Evolutionary conservation across 2,888 invertebrate genomes (phyloP).

Genomic region (Lasioglossum marginatum): DNA sequence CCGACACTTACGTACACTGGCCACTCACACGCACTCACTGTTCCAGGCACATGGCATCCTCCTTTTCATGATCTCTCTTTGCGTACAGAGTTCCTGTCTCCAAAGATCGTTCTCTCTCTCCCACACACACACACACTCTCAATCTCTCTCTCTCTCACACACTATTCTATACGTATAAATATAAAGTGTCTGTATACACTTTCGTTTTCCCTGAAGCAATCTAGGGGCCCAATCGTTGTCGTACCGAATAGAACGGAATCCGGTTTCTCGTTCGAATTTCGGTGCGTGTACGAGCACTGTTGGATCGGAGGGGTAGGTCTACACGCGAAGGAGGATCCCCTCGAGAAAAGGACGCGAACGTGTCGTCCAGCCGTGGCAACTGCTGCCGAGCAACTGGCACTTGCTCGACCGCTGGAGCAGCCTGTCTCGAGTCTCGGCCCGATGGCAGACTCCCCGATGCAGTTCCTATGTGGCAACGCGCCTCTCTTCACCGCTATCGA

Average conservation of each 20-base stretch:
- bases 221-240: neutral
- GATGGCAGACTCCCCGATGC: slow-evolving; percentile 58
- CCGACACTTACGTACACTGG: slow-evolving; percentile 59
- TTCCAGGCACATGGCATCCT: slow-evolving; percentile 61
- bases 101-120: neutral
- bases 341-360: slow-evolving; percentile 41
- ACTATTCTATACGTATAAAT: neutral
- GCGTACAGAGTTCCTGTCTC: neutral
- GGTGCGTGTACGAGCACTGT: neutral
- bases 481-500: slow-evolving; percentile 50
- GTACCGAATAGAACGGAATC: neutral
- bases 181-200: neutral
- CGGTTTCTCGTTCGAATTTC: neutral
- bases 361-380: slow-evolving; percentile 79
- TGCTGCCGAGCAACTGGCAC: slow-evolving; percentile 82
- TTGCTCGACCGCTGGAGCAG: slow-evolving; percentile 69
- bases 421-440: slow-evolving; percentile 46
- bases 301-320: slow-evolving; percentile 28
- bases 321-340: slow-evolving; percentile 20
- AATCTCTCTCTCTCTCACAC: neutral
- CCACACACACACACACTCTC: neutral
- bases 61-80: slow-evolving; percentile 56
- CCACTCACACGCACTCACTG: slow-evolving; percentile 69
- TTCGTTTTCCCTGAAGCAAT: neutral
- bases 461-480: slow-evolving; percentile 38